phyloP scores from a whole-genome alignment of 1,140 invertebrate species.

The Grapholita molesta region DNA sequence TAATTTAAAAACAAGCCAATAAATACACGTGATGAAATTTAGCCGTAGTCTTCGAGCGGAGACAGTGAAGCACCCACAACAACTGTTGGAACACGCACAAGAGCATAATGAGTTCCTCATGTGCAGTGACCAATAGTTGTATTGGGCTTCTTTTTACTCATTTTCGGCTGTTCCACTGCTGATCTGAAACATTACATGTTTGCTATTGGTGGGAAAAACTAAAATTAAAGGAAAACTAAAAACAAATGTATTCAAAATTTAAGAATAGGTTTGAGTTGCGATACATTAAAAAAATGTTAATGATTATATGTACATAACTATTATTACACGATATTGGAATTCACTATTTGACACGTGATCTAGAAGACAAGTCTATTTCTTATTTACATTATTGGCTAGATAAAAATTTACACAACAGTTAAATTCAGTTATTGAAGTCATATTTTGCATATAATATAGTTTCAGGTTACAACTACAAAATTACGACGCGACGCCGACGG shows the following conservation, averaged over 20 bases:
- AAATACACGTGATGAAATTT: conserved; percentile 1
- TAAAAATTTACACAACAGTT: no score
- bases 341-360: no score
- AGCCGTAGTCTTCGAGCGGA: conserved; percentile 23
- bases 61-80: conserved; percentile 72
- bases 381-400: no score
- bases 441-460: no score
- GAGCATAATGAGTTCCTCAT: conserved; percentile 69
- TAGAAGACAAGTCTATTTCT: no score
- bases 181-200: conserved; percentile 25
- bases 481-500: no score
- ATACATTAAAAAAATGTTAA: no score
- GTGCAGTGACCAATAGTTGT: conserved; percentile 75
- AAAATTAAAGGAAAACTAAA: neutral
- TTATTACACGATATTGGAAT: no score
- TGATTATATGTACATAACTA: no score
- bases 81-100: conserved; percentile 77
- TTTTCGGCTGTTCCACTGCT: conserved; percentile 23
- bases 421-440: no score
- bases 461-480: no score
- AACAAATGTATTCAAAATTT: neutral
- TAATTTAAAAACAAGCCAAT: conserved; percentile 3
- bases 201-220: neutral
- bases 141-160: conserved; percentile 55
- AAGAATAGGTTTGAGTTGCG: neutral